Evolutionary conservation across 2,797 vertebrate genomes (phyloP), one percentile per base, ranked within the genome.

Genomic region (Naso thynnoides): DNA sequence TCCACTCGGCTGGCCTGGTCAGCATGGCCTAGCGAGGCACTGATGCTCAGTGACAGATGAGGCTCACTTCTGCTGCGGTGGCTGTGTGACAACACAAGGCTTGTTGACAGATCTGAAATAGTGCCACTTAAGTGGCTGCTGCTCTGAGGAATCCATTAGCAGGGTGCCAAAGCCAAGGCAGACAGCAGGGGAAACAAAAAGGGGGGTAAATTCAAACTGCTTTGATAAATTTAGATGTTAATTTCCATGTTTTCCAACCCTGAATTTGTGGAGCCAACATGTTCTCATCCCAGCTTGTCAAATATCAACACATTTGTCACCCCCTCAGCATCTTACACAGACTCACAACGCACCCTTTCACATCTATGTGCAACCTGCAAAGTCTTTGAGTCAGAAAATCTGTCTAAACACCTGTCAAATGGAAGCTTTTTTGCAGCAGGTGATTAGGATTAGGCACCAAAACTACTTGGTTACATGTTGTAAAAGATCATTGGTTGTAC

Each of bases 41-140:
- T 86, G 90, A 90, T 85, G 83, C 59, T 79, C 68, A 7, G 64
- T 87, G 87, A 92, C 92, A 85, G 89, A 90, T 89, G 87, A 87
- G 85, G 59, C 78, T 83, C 81, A 38, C 79, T 89, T 75, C 77
- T 67, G 79, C 78, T 48, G 73, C 31, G 15, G 82, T 45, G 41
- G 83, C 81, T 75, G 72, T 85, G 89, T 69, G 56, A 83, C 85
- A 76, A 81, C 75, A 79, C 80, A 64, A 77, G 83, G 82, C 84
- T 78, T 79, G 87, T 82, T 29, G 38, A 83, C 88, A 81, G 64
- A 87, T 85, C 74, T 90, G 84, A 91, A 92, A 91, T 84, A 82
- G 85, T 89, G 78, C 77, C 81, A 79, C 81, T 88, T 84, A 89
- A 85, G 82, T 75, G 73, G 79, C 72, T 75, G 79, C 63, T 18